phyloP scores from a whole-genome alignment of 2,888 invertebrate genomes.

The Sceliomorpha sp. region DNA sequence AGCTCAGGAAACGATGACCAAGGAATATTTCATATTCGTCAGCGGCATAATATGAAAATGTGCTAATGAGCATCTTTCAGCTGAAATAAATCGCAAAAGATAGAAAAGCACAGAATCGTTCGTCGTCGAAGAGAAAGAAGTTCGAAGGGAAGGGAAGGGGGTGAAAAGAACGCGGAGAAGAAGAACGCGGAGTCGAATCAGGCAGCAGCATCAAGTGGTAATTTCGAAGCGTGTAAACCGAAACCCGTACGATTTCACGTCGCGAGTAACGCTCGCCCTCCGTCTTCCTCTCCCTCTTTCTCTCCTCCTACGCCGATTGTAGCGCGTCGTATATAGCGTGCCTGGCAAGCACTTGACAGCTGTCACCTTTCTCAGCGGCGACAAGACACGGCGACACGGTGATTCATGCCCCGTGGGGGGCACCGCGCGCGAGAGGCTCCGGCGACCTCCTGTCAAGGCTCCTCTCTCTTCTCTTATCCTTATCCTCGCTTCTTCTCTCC shows the following conservation, averaged over 20 bases:
- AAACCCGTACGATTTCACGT: constrained; percentile 25
- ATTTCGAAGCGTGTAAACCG: constrained; percentile 27
- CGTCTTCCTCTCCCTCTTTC: no score
- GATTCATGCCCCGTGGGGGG: constrained; percentile 76
- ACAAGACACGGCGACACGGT: constrained; percentile 73
- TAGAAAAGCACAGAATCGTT: no score
- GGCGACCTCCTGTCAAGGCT: constrained; percentile 76
- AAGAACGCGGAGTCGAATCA: constrained; percentile 6
- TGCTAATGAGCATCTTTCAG: no score
- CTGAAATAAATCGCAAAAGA: no score
- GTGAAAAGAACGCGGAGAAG: no score
- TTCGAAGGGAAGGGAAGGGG: no score
- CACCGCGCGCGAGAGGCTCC: constrained; percentile 62
- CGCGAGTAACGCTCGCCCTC: constrained; percentile 25
- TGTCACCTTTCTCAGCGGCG: constrained; percentile 75
- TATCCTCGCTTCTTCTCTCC: constrained; percentile 23
- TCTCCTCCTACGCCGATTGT: constrained; percentile 39
- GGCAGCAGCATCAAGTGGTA: constrained; percentile 23
- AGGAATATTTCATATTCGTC: no score
- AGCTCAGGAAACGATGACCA: no score
- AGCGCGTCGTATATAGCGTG: constrained; percentile 26
- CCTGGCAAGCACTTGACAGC: constrained; percentile 74
- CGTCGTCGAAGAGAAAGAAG: no score
- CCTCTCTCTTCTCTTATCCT: constrained; percentile 40
- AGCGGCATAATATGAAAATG: no score